Base-by-base conservation (phyloP, 2,888 invertebrate species). In the Seira sanloemensis region DNA sequence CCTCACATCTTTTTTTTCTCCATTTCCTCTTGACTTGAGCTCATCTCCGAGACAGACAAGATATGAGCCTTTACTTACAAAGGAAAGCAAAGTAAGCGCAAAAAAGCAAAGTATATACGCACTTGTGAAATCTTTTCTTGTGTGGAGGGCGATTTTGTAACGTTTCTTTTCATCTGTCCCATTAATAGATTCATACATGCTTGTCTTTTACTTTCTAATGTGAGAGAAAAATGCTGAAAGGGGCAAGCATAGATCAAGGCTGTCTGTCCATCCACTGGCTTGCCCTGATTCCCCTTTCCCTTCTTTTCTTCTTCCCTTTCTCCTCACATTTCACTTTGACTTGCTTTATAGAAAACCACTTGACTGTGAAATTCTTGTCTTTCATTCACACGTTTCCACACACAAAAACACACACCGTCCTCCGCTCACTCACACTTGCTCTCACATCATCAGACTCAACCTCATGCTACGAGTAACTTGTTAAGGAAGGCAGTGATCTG, bases 331-430 rank as follows among this genome's bases (percentile, higher is more conserved):
- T 73, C 25, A n/a, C 27, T 25, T n/a, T 50, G 58, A 62, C 68
- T 65, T 37, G 37, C 66, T 50, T 78, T 73, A 69, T 84, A 65
- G 68, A 66, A 71, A 65, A 25, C 75, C 78, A 84, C 84, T 84
- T 78, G 78, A 78, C 78, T 84, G 84, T 84, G 84, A 84, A 84
- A 84, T 84, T 23, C 78, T 83, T 83, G 74, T 66, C 78, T 74
- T 74, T 78, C 69, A 74, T 78, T 69, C 75, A 78, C 73, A 46
- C 78, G 67, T 62, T 62, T 62, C 62, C 21, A 9, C 58, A n/a
- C 58, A 58, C 37, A 4, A 12, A 37, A 4, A 4, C 5, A 37
- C 37, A 4, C 5, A 37, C 37, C 37, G 58, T 4, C 62, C 62
- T 21, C 62, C 62, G 21, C 62, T 62, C 62, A 2, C 21, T 9